A percentile compares a stretch with the other conserved stretches of the same genome.
phyloP scores from a whole-genome alignment of 2,797 vertebrate genomes.

The Neosilurus hyrtlii region DNA sequence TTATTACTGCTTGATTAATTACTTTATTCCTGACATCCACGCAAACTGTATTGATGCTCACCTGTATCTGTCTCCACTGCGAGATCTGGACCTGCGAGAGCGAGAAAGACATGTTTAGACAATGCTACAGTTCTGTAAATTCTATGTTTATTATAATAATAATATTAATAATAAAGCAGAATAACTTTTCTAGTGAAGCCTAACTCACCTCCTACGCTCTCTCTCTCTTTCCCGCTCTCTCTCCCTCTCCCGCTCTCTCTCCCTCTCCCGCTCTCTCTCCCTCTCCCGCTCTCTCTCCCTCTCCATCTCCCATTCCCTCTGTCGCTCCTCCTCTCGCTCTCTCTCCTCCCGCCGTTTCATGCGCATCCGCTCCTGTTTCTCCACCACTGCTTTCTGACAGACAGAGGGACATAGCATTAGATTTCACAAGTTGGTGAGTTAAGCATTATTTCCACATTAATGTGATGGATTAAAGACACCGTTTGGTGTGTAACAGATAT shows the following conservation, averaged over 20 bases:
- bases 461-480: not conserved
- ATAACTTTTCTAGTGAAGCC: no score
- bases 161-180: no score
- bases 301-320: constrained; percentile 79
- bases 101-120: not conserved
- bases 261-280: constrained; percentile 68
- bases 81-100: constrained; percentile 70
- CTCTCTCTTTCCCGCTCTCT: constrained; percentile 67
- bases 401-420: no score
- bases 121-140: not conserved
- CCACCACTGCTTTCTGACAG: constrained; percentile 87
- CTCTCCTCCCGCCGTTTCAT: constrained; percentile 87
- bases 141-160: no score
- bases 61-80: constrained; percentile 77
- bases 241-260: constrained; percentile 80
- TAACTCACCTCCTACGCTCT: constrained; percentile 69
- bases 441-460: no score
- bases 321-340: constrained; percentile 67
- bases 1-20: no score
- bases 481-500: not conserved
- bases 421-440: not conserved
- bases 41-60: constrained; percentile 41
- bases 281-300: constrained; percentile 78
- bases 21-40: not conserved
- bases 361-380: constrained; percentile 93